Evolutionary conservation across 1,140 invertebrate species (phyloP), one percentile per base, ranked within the genome.

Genomic region (Halyomorpha halys): DNA sequence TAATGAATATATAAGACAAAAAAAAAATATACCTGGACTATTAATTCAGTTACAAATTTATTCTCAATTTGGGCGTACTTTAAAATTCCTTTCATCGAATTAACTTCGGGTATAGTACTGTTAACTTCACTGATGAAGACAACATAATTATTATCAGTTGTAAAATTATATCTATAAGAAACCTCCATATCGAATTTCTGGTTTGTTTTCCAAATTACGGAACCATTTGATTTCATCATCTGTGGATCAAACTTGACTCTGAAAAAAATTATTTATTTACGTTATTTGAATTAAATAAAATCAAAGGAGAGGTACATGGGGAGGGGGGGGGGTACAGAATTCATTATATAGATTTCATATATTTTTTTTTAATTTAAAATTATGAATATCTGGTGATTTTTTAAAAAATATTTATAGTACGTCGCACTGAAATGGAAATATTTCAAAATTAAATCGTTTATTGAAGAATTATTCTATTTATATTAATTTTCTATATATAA

Each of bases 31-130:
- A 70, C 69, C 67, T 70, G 66, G 11, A 71, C 14, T 18, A 61
- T 44, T 19, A 71, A 39, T 65, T 73, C 75, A 0, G 81, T 77
- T 56, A 83, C 77, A 14, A 78, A 68, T 27, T 74, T 76, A 2
- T 73, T 74, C 2, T 69, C 68, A 25, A 79, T 72, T 49, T 82
- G 75, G 61, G 72, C 76, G 69, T 86, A 82, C 2, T 77, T 76
- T 0, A 83, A 60, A 65, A 79, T 79, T 0, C 76, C 72, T 45
- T 76, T 80, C 13, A 83, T 69, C 61, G 78, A 80, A 18, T 77
- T 77, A 13, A 84, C 77, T 27, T 79, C 74, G 54, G 79, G 75
- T 9, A 84, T 72, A 0, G 82, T 81, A 68, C 83, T 86, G 19
- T 76, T 72, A 19, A 85, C 69, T 27, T 77, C 76, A 30, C 76